These are phyloP conservation scores for Charanyca ferruginea DNA, from an alignment of 2,888 invertebrate species.

Conservation along the genomic window DNA sequence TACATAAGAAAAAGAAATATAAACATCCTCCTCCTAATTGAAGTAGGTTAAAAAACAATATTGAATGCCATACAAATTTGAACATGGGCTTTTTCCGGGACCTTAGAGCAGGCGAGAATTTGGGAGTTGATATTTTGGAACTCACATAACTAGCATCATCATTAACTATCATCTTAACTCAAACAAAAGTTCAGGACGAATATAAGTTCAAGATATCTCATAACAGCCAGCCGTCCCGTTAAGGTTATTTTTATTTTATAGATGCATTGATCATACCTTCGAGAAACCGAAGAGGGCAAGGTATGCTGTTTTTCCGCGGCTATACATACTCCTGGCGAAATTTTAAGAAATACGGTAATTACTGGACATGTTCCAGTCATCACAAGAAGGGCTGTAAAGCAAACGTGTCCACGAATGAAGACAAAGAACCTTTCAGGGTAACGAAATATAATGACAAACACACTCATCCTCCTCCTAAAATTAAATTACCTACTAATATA, in stretches of 20 bases:
- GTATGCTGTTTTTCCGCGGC: conserved; percentile 75
- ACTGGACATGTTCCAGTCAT: conserved; percentile 85
- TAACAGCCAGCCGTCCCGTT: conserved; percentile 8
- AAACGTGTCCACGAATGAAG: conserved; percentile 74
- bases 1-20: too few species aligned
- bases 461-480: conserved; percentile 74
- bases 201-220: not conserved
- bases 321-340: conserved; percentile 82
- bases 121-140: not conserved
- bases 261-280: conserved; percentile 79
- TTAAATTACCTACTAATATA: conserved; percentile 65
- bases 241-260: conserved; percentile 65
- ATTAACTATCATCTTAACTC: too few species aligned
- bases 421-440: conserved; percentile 67
- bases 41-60: too few species aligned
- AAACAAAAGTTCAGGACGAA: too few species aligned
- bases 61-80: too few species aligned
- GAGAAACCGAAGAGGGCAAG: conserved; percentile 70
- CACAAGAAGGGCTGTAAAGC: conserved; percentile 83
- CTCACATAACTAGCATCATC: too few species aligned
- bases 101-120: too few species aligned
- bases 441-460: conserved; percentile 69
- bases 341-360: conserved; percentile 73
- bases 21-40: too few species aligned
- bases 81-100: too few species aligned